Evolutionary conservation across 2,797 vertebrate species (phyloP).

Genomic region (Helostoma temminkii): DNA sequence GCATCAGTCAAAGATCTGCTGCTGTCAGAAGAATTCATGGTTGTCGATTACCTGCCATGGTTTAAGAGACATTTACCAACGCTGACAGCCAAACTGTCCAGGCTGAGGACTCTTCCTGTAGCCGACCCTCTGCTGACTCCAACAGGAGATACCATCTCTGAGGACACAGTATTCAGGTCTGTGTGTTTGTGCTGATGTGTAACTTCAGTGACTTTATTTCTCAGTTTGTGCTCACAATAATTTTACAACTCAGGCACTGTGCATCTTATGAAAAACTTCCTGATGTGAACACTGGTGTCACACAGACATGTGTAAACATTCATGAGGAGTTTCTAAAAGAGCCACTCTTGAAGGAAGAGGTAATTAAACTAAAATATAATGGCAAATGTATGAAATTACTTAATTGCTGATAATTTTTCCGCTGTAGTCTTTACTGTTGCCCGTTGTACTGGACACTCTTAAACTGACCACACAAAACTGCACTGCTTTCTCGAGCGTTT

Average conservation of each 20-base stretch:
- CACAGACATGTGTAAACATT: slow-evolving; percentile 23
- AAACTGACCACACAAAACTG: slow-evolving; percentile 43
- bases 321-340: slow-evolving; percentile 84
- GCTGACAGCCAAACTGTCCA: slow-evolving; percentile 77
- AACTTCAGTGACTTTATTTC: neutral
- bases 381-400: too few relatives aligned
- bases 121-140: slow-evolving; percentile 85
- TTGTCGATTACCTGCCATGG: slow-evolving; percentile 71
- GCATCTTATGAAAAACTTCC: slow-evolving; percentile 56
- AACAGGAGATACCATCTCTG: slow-evolving; percentile 68
- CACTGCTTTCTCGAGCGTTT: slow-evolving; percentile 63
- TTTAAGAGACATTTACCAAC: slow-evolving; percentile 83
- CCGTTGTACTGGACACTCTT: slow-evolving; percentile 69
- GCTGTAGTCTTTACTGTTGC: slow-evolving; percentile 84
- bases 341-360: slow-evolving; percentile 80
- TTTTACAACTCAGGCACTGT: slow-evolving; percentile 52
- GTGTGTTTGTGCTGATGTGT: neutral
- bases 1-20: slow-evolving; percentile 79
- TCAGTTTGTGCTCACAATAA: neutral
- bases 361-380: slow-evolving; percentile 63
- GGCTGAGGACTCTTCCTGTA: slow-evolving; percentile 82
- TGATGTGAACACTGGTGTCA: slow-evolving; percentile 8
- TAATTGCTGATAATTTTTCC: slow-evolving; percentile 27
- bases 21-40: slow-evolving; percentile 85
- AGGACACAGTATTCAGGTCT: slow-evolving; percentile 86